These are phyloP conservation scores for Tinamus guttatus DNA, from an alignment of 2,113 vertebrate genomes.

Conservation along the genomic window DNA sequence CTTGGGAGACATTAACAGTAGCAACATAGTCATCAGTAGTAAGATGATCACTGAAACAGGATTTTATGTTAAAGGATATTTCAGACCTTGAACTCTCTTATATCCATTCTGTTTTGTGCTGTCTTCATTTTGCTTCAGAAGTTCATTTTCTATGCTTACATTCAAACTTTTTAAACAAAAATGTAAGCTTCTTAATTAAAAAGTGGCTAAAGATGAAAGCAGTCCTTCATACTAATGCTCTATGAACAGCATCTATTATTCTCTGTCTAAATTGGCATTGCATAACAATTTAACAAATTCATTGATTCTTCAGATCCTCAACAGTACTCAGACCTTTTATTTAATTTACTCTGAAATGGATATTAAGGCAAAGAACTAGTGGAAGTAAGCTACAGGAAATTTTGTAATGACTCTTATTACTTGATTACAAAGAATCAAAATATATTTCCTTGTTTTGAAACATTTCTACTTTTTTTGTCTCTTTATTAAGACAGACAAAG, in stretches of 20 bases:
- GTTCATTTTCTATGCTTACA: not conserved
- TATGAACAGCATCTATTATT: not conserved
- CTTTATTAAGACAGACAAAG: not conserved
- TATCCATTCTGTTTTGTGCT: not conserved
- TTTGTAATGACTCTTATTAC: not conserved
- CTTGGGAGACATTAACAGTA: not conserved
- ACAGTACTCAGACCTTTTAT: not conserved
- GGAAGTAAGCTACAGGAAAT: not conserved
- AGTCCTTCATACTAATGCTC: not conserved
- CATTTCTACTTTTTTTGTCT: not conserved
- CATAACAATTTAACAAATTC: not conserved
- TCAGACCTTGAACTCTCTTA: not conserved
- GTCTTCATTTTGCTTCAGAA: not conserved
- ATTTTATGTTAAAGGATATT: not conserved
- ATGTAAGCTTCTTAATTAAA: not conserved
- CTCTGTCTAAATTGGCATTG: not conserved
- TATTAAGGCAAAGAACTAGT: not conserved
- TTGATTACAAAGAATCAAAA: not conserved
- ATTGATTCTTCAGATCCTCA: not conserved
- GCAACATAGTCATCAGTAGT: not conserved
- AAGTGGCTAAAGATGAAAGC: not conserved
- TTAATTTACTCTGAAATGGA: not conserved
- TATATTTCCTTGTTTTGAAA: not conserved
- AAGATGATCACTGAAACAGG: not conserved
- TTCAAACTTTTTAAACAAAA: not conserved